Evolutionary conservation across 2,797 vertebrate genomes (phyloP).

Genomic region (Lithobates pipiens): DNA sequence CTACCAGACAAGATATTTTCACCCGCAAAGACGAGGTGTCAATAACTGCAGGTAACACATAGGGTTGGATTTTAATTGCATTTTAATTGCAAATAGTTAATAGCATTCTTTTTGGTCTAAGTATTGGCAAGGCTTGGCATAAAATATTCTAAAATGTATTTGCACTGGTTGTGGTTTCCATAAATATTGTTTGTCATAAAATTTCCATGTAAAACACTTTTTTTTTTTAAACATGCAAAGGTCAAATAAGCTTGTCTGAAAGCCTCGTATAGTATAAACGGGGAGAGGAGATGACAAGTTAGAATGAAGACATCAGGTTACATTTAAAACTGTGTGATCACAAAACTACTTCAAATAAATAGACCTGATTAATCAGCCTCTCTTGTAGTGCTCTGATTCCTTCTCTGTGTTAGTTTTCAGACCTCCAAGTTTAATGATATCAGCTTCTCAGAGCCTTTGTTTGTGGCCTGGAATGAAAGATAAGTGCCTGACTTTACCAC

Average conservation of each 20-base stretch:
- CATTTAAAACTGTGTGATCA: constrained; percentile 50
- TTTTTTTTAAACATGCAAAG: constrained; percentile 29
- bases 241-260: constrained; percentile 34
- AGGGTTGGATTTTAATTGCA: too few species aligned
- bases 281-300: constrained; percentile 50
- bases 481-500: constrained; percentile 41
- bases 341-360: constrained; percentile 55
- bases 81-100: too few species aligned
- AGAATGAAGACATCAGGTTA: constrained; percentile 47
- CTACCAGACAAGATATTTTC: too few species aligned
- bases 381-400: constrained; percentile 11
- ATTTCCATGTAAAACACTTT: constrained; percentile 11
- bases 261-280: constrained; percentile 21
- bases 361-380: constrained; percentile 46
- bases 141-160: background rate
- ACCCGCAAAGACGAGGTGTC: too few species aligned
- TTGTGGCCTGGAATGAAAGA: constrained; percentile 48
- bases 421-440: constrained; percentile 46
- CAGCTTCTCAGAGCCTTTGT: constrained; percentile 39
- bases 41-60: too few species aligned
- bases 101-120: background rate
- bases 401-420: constrained; percentile 33
- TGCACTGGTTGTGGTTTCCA: background rate
- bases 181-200: constrained; percentile 41
- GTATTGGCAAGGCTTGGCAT: too few species aligned